Conservation (phyloP, 2,113 vertebrate genomes). For the Oncorhynchus clarkii region DNA sequence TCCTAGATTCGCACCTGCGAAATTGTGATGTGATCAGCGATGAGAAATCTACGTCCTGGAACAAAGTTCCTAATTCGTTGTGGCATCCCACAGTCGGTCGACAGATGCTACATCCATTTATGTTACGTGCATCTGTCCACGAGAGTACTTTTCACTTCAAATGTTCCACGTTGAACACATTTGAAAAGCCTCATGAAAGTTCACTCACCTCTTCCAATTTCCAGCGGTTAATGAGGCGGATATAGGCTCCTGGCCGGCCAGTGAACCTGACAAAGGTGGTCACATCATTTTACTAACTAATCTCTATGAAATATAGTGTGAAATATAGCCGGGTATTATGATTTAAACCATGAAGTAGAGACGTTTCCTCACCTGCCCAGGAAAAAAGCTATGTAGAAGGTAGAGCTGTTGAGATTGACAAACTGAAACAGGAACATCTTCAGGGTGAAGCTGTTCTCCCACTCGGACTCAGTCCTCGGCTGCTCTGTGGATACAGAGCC, state of each 20-base stretch:
- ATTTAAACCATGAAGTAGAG: too few relatives aligned
- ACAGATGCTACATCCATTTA: background rate
- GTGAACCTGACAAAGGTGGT: constrained; percentile 83
- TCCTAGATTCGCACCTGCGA: too few relatives aligned
- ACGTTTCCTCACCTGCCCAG: constrained; percentile 82
- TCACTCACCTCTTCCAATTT: constrained; percentile 89
- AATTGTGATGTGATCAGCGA: too few relatives aligned
- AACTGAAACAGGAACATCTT: constrained; percentile 99
- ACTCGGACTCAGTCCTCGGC: constrained; percentile 93
- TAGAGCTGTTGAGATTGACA: constrained; percentile 97
- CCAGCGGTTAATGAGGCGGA: constrained; percentile 92
- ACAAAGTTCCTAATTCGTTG: too few relatives aligned
- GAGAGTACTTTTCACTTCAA: background rate
- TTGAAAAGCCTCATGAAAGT: background rate
- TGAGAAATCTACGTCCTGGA: too few relatives aligned
- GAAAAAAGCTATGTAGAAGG: constrained; percentile 98
- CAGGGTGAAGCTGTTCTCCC: constrained; percentile 97
- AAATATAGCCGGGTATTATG: background rate
- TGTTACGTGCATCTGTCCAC: constrained; percentile 3
- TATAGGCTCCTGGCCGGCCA: constrained; percentile 90
- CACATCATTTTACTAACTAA: constrained; percentile 17
- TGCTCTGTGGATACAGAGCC: constrained; percentile 79
- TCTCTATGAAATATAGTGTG: background rate
- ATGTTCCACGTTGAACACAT: background rate
- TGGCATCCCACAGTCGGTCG: too few relatives aligned